phyloP scores from a whole-genome alignment of 2,888 invertebrate genomes.

The Agonopterix arenella region DNA sequence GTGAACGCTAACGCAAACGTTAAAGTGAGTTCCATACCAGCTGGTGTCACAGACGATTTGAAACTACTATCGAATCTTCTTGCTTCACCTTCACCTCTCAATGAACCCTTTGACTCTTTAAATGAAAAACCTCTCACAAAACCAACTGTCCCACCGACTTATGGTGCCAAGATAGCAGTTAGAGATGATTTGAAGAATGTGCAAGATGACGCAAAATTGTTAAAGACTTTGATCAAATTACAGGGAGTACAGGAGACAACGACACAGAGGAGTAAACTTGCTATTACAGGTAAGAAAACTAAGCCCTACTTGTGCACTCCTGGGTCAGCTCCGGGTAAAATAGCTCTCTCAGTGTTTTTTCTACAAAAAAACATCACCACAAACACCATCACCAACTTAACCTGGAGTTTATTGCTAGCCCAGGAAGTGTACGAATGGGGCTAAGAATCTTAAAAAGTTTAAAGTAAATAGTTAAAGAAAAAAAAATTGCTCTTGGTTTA shows the following conservation, averaged over 20 bases:
- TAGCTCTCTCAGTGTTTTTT: no score
- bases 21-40: constrained; percentile 46
- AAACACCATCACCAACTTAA: no score
- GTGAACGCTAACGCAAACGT: constrained; percentile 19
- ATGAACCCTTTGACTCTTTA: constrained; percentile 51
- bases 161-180: constrained; percentile 57
- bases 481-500: no score
- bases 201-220: constrained; percentile 60
- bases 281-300: constrained; percentile 50
- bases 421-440: no score
- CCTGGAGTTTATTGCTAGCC: no score
- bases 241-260: constrained; percentile 65
- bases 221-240: constrained; percentile 68
- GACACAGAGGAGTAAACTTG: constrained; percentile 54
- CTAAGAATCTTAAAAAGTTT: no score
- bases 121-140: constrained; percentile 29
- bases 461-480: no score
- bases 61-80: constrained; percentile 53
- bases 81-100: constrained; percentile 52
- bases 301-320: no score
- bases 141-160: constrained; percentile 33
- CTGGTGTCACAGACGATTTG: constrained; percentile 38
- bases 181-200: constrained; percentile 54
- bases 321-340: no score
- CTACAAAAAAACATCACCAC: no score